A percentile compares a stretch with the other conserved stretches of the same genome.
Conservation (phyloP, 2,888 invertebrate species). For the Morpho helenor region DNA sequence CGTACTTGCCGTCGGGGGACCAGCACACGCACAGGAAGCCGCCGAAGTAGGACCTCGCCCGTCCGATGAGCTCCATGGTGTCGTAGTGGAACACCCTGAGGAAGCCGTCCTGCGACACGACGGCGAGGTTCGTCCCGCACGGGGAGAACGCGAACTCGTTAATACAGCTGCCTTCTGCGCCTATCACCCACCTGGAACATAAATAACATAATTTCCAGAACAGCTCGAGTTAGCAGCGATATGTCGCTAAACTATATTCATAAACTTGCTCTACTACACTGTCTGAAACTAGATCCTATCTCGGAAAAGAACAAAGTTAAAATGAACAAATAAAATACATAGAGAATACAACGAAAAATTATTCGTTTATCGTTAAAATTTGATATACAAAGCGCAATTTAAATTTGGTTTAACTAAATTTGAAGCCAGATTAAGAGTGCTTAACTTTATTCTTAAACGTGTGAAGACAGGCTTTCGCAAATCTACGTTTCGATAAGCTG, state of each 20-base stretch:
- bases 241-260: no score
- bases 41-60: conserved; percentile 98
- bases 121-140: conserved; percentile 93
- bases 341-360: no score
- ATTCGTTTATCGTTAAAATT: no score
- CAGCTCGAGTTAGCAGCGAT: not conserved
- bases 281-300: no score
- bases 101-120: conserved; percentile 97
- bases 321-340: no score
- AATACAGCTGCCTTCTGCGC: conserved; percentile 89
- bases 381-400: no score
- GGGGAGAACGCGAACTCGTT: conserved; percentile 99
- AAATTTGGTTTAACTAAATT: no score
- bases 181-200: conserved; percentile 86
- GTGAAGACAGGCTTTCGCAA: no score
- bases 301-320: not conserved
- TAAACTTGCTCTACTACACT: no score
- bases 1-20: conserved; percentile 97
- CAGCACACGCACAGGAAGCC: conserved; percentile 98
- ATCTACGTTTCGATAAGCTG: not conserved
- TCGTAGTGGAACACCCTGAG: conserved; percentile 97
- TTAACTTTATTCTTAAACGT: no score
- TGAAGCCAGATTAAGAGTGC: no score
- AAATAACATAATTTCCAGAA: not conserved
- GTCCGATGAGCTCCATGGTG: conserved; percentile 96